Evolutionary conservation across 2,888 invertebrate species (phyloP).

Genomic region (Cerastis rubricosa): DNA sequence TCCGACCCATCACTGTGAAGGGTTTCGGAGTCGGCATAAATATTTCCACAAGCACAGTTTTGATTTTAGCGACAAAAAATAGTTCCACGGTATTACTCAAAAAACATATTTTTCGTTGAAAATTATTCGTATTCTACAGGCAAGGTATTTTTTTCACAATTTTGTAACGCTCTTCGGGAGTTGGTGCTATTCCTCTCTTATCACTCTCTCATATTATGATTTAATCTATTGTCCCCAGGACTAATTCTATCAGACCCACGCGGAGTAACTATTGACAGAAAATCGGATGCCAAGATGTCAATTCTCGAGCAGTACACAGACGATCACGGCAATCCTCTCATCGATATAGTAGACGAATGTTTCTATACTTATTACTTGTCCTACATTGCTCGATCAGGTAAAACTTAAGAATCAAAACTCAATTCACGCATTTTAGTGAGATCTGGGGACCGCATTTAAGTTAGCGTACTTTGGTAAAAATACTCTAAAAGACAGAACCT

Average conservation of each 20-base stretch:
- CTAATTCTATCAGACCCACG: conserved; percentile 57
- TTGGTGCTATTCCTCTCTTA: background rate
- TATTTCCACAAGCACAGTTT: background rate
- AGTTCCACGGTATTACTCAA: background rate
- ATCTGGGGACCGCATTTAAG: background rate
- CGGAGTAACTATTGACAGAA: conserved; percentile 69
- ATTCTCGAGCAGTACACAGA: conserved; percentile 66
- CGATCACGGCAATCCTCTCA: conserved; percentile 63
- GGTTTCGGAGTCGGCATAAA: background rate
- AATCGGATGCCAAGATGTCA: conserved; percentile 69
- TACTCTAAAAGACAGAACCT: background rate
- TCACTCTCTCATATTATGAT: background rate
- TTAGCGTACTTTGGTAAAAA: background rate
- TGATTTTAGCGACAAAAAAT: background rate
- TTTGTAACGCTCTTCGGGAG: background rate
- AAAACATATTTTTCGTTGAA: background rate
- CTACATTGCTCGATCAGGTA: conserved; percentile 74
- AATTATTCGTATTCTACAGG: background rate
- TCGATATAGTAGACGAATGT: conserved; percentile 74
- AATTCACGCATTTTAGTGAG: background rate
- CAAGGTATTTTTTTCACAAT: background rate
- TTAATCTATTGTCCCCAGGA: conserved; percentile 51
- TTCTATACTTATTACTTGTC: conserved; percentile 71
- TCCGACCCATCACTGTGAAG: background rate
- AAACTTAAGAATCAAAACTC: background rate